These are phyloP conservation scores for Trachurus trachurus DNA, from an alignment of 2,797 vertebrate species.

Conservation along the genomic window DNA sequence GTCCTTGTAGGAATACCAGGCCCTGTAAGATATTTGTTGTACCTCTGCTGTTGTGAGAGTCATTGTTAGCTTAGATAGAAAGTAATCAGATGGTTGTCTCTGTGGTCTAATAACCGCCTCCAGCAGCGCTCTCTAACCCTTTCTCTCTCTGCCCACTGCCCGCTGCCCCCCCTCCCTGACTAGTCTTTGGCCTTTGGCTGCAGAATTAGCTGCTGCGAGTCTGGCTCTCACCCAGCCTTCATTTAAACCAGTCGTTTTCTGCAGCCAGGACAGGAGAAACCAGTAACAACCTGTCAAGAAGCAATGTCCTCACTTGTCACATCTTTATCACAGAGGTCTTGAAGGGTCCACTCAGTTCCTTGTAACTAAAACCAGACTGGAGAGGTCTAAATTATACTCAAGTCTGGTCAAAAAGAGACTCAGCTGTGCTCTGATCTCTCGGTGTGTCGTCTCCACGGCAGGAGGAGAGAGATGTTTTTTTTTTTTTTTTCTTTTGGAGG, in stretches of 20 bases:
- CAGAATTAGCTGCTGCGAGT: conserved; percentile 11
- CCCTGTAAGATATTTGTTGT: conserved; percentile 62
- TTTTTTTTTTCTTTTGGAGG: not conserved
- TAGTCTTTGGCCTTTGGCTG: not conserved
- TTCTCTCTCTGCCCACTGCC: conserved; percentile 6
- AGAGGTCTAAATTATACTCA: not conserved
- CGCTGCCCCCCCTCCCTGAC: not conserved
- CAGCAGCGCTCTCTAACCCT: conserved; percentile 28
- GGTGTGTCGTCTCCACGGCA: not conserved
- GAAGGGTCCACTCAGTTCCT: not conserved
- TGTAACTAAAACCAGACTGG: not conserved
- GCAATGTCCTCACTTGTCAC: not conserved
- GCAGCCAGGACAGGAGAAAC: not conserved
- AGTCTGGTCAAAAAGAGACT: not conserved
- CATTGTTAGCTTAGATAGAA: conserved; percentile 58
- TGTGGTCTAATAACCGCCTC: conserved; percentile 53
- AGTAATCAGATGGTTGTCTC: conserved; percentile 66
- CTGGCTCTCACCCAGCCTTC: conserved; percentile 9
- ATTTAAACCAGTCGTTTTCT: conserved; percentile 14
- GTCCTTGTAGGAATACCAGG: conserved; percentile 19
- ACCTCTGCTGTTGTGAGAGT: conserved; percentile 52
- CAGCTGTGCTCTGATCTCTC: not conserved
- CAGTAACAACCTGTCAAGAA: not conserved
- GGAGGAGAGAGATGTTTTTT: not conserved
- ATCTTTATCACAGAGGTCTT: not conserved